Evolutionary conservation across 2,797 vertebrate genomes (phyloP).

Genomic region (Percopsis omiscomaycus): DNA sequence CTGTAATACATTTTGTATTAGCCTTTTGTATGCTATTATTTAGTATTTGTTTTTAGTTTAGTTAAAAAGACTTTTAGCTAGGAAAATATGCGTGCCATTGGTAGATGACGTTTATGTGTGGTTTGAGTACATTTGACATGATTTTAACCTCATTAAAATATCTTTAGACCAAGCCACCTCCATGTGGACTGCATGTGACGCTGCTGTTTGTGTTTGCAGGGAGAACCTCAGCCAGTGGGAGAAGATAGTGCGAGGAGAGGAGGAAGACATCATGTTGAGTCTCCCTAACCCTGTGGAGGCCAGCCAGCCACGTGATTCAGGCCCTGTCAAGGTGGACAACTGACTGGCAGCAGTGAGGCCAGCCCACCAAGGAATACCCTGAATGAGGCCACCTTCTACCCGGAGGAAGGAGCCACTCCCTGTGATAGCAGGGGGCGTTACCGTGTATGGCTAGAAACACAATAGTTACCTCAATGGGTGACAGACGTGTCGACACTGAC

Average conservation of each 20-base stretch:
- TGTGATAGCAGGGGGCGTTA: constrained; percentile 56
- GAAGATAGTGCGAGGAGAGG: constrained; percentile 87
- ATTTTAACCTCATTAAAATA: background rate
- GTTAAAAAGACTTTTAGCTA: no score
- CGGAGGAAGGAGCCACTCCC: constrained; percentile 49
- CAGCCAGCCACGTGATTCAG: constrained; percentile 73
- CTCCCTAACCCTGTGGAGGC: constrained; percentile 68
- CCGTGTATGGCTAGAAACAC: constrained; percentile 44
- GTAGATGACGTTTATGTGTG: no score
- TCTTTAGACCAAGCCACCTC: background rate
- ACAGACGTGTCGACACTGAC: constrained; percentile 74
- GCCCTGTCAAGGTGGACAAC: constrained; percentile 87
- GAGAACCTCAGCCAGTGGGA: constrained; percentile 96
- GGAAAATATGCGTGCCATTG: no score
- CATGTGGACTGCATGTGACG: constrained; percentile 9
- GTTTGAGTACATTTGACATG: no score
- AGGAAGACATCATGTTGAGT: constrained; percentile 59
- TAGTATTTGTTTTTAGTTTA: no score
- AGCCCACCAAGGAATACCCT: constrained; percentile 58
- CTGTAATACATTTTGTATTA: no score
- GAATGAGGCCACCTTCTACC: constrained; percentile 57
- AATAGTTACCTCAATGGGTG: constrained; percentile 82
- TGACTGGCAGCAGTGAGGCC: constrained; percentile 67
- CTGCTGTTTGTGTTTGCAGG: constrained; percentile 70
- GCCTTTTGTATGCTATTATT: no score